Conservation (phyloP, 2,113 vertebrate genomes). For the Falco punctatus region DNA sequence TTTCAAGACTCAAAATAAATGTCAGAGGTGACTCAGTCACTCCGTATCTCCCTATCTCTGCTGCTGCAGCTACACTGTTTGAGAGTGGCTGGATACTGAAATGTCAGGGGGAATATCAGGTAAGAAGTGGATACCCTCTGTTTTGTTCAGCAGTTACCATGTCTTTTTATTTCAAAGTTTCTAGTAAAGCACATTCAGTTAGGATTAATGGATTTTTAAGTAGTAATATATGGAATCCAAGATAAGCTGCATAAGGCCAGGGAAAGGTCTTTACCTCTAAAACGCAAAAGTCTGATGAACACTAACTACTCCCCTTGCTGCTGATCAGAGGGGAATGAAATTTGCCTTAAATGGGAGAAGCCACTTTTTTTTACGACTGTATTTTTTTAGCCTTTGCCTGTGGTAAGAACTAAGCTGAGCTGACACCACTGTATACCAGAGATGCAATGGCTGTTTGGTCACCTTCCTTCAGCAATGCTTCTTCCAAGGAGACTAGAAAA, state of each 20-base stretch:
- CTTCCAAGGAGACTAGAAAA: neutral
- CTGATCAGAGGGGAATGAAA: neutral
- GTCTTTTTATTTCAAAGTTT: conserved; percentile 51
- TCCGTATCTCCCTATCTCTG: conserved; percentile 43
- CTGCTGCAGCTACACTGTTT: neutral
- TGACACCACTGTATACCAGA: neutral
- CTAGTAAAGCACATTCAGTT: neutral
- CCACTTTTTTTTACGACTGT: neutral
- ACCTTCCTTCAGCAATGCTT: neutral
- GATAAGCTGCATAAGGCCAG: conserved; percentile 40
- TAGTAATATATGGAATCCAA: conserved; percentile 16
- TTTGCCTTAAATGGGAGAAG: neutral
- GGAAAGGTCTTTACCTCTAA: conserved; percentile 31
- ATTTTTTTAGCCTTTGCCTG: neutral
- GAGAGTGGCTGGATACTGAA: conserved; percentile 39
- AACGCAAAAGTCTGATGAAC: conserved; percentile 22
- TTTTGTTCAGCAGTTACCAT: conserved; percentile 19
- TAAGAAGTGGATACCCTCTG: conserved; percentile 4
- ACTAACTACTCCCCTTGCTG: neutral
- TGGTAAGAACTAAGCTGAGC: neutral
- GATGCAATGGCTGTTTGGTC: neutral
- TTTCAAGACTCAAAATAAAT: conserved; percentile 65
- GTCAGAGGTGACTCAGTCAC: conserved; percentile 50
- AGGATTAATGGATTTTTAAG: conserved; percentile 53
- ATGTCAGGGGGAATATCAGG: conserved; percentile 63